Conservation (phyloP, 64 coral and sea anemone species). For the Montipora capricornis region DNA sequence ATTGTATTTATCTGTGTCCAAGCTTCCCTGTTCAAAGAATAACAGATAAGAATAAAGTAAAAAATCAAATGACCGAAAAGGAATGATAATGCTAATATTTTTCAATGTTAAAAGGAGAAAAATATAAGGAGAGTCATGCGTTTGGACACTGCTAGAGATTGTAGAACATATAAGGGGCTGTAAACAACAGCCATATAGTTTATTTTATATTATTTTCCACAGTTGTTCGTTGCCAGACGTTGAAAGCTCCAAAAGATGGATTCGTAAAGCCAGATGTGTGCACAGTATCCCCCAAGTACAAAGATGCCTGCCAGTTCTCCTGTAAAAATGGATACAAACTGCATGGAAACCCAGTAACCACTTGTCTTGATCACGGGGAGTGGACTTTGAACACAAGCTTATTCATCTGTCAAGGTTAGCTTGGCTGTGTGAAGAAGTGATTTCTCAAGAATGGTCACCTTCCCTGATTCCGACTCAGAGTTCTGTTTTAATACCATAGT, state of each 20-base stretch:
- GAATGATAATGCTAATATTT: too few relatives aligned
- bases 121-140: too few relatives aligned
- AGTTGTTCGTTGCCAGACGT: neutral
- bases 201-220: neutral
- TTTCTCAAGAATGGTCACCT: neutral
- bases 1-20: too few relatives aligned
- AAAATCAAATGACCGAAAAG: too few relatives aligned
- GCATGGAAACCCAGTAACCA: neutral
- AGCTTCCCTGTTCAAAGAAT: too few relatives aligned
- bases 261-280: conserved; percentile 8
- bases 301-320: neutral
- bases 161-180: neutral
- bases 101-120: too few relatives aligned
- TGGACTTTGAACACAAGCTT: conserved; percentile 7
- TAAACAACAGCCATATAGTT: neutral
- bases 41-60: too few relatives aligned
- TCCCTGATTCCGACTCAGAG: neutral
- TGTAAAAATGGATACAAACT: conserved; percentile 36
- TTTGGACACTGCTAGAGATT: too few relatives aligned
- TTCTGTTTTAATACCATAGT: neutral
- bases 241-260: neutral
- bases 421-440: neutral
- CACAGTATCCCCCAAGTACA: neutral
- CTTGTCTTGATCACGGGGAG: conserved; percentile 3
- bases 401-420: conserved; percentile 33